Base-by-base conservation (phyloP, 1,140 invertebrate genomes). In the Camponotus pennsylvanicus region DNA sequence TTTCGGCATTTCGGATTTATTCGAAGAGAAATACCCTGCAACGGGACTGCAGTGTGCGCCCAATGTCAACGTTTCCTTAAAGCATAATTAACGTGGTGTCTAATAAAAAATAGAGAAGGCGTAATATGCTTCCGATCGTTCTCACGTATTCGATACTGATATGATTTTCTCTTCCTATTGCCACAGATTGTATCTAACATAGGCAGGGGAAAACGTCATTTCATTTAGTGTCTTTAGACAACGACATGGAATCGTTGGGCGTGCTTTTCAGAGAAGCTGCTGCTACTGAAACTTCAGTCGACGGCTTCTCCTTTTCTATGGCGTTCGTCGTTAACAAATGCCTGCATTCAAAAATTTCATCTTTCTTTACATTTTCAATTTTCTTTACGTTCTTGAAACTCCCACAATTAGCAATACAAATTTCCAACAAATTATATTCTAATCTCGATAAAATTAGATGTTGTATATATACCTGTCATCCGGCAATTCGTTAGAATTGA, bases 141-240 rank as follows among this genome's bases (percentile, higher is more conserved):
- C 49, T 52, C 85, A 27, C 32, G 83, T 91, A 92, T 92, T 52
- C 93, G 89, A 88, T 93, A 93, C 89, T 93, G 93, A 94, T 94
- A 94, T 94, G 93, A 73, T 91, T 93, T 86, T 90, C 85, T 89
- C 79, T 88, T 85, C 86, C 89, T 90, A 91, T 93, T 92, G 87
- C 86, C 87, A 86, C 87, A 64, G 66, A 75, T 83, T 27, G 11
- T 49, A 57, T 83, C 70, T 75, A 83, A 83, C 79, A n/a, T 83
- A 83, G 69, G 40, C 40, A 82, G 13, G 40, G 61, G 63, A 45
- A 42, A 57, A 86, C 32, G 66, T 52, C 15, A 52, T 89, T 85
- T 91, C 90, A 90, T 84, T 91, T 90, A 75, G 79, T 37, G 57
- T 91, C 87, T 59, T 79, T 66, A 45, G 90, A 61, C 61, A 55